These are phyloP conservation scores for Cynopterus brachyotis DNA, from an alignment of 2,113 vertebrate genomes.

Conservation along the genomic window DNA sequence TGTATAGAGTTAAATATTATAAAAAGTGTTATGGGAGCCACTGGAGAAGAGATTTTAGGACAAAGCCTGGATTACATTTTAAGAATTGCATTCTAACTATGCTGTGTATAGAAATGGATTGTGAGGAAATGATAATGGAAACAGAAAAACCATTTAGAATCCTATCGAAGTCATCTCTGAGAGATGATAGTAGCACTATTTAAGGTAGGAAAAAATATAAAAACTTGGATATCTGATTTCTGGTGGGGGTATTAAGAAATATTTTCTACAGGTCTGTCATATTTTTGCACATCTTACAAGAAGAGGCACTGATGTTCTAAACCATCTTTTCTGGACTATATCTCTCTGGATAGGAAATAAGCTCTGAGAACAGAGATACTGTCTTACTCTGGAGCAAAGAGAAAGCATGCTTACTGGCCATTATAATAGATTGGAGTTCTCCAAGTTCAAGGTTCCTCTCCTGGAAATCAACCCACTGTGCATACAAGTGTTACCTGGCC, in stretches of 20 bases:
- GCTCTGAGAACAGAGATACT: background rate
- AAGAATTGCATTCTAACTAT: background rate
- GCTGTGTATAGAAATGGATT: background rate
- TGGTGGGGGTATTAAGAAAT: background rate
- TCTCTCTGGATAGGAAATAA: background rate
- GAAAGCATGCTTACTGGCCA: background rate
- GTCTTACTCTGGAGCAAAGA: background rate
- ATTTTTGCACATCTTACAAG: background rate
- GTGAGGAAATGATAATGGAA: background rate
- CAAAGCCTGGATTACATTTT: background rate
- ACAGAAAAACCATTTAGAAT: background rate
- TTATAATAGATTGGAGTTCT: background rate
- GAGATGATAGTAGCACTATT: background rate
- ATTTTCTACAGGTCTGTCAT: background rate
- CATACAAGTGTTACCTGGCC: background rate
- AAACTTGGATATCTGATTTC: background rate
- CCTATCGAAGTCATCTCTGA: background rate
- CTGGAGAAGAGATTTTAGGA: background rate
- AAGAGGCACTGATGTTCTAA: background rate
- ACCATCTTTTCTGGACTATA: background rate
- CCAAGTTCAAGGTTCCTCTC: background rate
- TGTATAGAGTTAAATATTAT: background rate
- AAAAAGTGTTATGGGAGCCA: background rate
- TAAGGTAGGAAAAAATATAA: background rate
- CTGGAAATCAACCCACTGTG: background rate